These are phyloP conservation scores for Entomyzon cyanotis DNA, from an alignment of 2,113 vertebrate species.

Conservation along the genomic window DNA sequence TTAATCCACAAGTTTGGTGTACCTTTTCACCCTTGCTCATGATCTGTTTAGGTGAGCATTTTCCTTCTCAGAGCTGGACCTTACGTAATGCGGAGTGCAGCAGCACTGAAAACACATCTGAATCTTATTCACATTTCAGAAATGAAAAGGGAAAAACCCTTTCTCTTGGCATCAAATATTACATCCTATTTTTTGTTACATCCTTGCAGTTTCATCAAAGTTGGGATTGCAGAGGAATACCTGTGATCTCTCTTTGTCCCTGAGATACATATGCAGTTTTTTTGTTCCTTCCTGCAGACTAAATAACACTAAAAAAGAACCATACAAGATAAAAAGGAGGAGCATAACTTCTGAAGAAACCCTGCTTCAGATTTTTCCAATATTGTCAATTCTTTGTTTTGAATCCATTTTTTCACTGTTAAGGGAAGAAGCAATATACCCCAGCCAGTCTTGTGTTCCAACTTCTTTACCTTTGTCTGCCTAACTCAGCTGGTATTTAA, in stretches of 20 bases:
- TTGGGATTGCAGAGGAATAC: not conserved
- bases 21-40: not conserved
- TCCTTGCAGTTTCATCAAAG: not conserved
- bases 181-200: not conserved
- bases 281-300: not conserved
- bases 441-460: conserved; percentile 58
- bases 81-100: not conserved
- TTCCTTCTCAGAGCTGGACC: not conserved
- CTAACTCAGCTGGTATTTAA: conserved; percentile 93
- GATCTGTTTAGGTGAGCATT: conserved; percentile 25
- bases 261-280: not conserved
- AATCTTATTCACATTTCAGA: conserved; percentile 33
- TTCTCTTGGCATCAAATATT: conserved; percentile 4
- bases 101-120: conserved; percentile 22
- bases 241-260: not conserved
- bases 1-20: not conserved
- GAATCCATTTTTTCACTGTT: conserved; percentile 48
- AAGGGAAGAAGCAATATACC: conserved; percentile 53
- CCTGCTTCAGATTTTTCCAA: conserved; percentile 12
- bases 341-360: conserved; percentile 31
- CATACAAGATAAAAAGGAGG: conserved; percentile 16
- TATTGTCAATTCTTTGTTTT: conserved; percentile 63
- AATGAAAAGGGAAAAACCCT: conserved; percentile 27
- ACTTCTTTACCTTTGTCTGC: conserved; percentile 76
- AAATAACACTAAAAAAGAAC: not conserved